Evolutionary conservation across 2,113 vertebrate genomes (phyloP).

Genomic region (Trinectes maculatus): DNA sequence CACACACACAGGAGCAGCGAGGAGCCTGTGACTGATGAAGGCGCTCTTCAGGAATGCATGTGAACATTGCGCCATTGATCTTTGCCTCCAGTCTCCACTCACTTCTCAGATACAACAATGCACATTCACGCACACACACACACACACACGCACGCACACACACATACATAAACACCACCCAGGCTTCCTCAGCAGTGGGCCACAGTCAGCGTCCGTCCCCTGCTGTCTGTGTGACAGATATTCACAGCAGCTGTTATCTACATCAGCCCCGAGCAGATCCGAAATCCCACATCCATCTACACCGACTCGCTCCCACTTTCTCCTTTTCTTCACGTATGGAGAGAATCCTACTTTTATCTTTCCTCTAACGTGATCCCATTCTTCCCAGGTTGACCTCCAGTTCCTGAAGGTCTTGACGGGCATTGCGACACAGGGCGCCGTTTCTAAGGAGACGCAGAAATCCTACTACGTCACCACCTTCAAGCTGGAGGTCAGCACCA

Average conservation of each 20-base stretch:
- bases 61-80: conserved; percentile 77
- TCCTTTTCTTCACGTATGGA: neutral
- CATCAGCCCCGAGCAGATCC: conserved; percentile 40
- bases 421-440: conserved; percentile 93
- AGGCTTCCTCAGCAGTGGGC: conserved; percentile 44
- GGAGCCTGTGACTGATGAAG: conserved; percentile 77
- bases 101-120: conserved; percentile 30
- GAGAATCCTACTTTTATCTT: neutral
- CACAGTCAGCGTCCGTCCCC: conserved; percentile 36
- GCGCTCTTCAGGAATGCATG: conserved; percentile 72
- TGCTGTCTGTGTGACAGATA: conserved; percentile 61
- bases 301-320: neutral
- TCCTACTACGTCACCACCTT: conserved; percentile 95
- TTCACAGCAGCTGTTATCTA: conserved; percentile 42
- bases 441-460: conserved; percentile 93
- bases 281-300: neutral
- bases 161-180: conserved; percentile 18
- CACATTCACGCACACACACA: no score
- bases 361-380: no score
- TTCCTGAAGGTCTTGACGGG: conserved; percentile 95
- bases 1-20: conserved; percentile 6
- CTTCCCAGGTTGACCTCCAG: conserved; percentile 92
- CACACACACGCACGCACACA: conserved; percentile 16
- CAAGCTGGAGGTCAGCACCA: conserved; percentile 98
- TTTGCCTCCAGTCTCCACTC: conserved; percentile 56